Percentiles rank a stretch among this genome's conserved stretches.
phyloP scores from a whole-genome alignment of 2,113 vertebrate species.

The Anhinga anhinga region DNA sequence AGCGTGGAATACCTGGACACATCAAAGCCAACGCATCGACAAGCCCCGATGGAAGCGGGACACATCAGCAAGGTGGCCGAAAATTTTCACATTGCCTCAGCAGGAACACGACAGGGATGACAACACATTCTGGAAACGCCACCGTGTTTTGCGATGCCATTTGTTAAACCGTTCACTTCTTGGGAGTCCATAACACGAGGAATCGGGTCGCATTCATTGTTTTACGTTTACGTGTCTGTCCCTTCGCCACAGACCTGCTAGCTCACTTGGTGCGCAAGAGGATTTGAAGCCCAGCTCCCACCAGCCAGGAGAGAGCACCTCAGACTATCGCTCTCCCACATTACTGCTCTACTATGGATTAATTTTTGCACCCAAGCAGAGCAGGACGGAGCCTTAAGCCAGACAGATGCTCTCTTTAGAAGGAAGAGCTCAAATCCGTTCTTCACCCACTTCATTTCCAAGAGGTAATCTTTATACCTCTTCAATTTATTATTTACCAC shows the following conservation, averaged over 20 bases:
- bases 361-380: background rate
- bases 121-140: background rate
- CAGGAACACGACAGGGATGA: background rate
- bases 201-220: fast-evolving
- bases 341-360: background rate
- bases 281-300: background rate
- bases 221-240: background rate
- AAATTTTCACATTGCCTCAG: background rate
- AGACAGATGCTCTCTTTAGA: background rate
- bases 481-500: background rate
- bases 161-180: background rate
- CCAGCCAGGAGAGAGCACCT: background rate
- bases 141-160: background rate
- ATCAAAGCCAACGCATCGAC: background rate
- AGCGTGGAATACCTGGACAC: background rate
- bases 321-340: background rate
- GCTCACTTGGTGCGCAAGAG: too few species aligned
- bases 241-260: background rate
- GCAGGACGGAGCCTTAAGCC: background rate
- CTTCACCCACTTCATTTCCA: background rate
- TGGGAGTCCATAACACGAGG: background rate
- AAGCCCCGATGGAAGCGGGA: background rate
- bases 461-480: background rate
- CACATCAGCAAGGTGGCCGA: background rate
- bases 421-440: background rate